Evolutionary conservation across 2,797 vertebrate genomes (phyloP).

Genomic region (Peromyscus nudipes): DNA sequence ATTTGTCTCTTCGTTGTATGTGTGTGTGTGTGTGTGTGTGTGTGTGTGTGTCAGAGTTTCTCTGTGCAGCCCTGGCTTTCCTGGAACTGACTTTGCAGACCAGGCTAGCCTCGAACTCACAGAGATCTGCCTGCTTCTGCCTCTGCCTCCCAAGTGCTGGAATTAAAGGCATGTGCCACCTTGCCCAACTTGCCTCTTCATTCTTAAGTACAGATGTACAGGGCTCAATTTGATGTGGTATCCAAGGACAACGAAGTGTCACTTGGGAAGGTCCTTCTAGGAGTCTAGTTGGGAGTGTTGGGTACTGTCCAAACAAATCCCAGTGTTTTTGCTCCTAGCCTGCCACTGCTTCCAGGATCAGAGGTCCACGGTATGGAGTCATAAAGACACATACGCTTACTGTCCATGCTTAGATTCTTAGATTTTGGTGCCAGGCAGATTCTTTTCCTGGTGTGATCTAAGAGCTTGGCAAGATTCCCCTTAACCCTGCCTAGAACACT

Average conservation of each 20-base stretch:
- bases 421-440: not conserved
- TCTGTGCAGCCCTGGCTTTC: not conserved
- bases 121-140: not conserved
- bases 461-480: not conserved
- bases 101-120: not conserved
- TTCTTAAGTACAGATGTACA: constrained; percentile 45
- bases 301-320: not conserved
- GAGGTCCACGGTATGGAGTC: not conserved
- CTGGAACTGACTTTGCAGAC: not conserved
- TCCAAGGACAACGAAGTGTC: not conserved
- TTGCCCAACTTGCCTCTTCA: not conserved
- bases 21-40: too few relatives aligned
- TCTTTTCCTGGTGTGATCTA: not conserved
- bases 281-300: not conserved
- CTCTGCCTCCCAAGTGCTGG: not conserved
- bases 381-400: not conserved
- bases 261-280: not conserved
- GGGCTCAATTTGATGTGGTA: not conserved
- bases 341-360: not conserved
- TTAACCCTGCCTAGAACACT: not conserved
- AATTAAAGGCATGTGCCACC: not conserved
- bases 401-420: not conserved
- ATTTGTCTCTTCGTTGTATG: constrained; percentile 44
- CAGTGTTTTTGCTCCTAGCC: too few relatives aligned
- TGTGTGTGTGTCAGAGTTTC: not conserved